These are phyloP conservation scores for Bicyclus anynana DNA, from an alignment of 1,140 invertebrate genomes.

Conservation along the genomic window DNA sequence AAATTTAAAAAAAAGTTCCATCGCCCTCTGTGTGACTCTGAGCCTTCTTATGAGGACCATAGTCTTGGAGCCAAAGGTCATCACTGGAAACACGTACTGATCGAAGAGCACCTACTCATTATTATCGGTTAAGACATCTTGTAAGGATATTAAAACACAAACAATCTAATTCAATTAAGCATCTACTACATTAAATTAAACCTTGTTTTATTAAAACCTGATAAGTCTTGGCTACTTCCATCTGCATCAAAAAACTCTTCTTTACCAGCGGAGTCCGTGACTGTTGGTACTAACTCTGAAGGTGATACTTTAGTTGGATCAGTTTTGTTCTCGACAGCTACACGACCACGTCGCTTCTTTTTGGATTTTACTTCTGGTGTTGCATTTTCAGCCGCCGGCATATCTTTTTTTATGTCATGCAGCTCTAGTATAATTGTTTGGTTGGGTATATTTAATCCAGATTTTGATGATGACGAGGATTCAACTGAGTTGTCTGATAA, in stretches of 20 bases:
- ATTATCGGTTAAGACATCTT: no score
- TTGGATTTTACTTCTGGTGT: constrained; percentile 27
- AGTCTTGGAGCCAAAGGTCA: no score
- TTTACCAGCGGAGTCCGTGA: constrained; percentile 27
- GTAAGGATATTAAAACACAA: no score
- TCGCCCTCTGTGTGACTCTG: no score
- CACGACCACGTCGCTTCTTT: constrained; percentile 28
- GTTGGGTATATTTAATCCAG: constrained; percentile 25
- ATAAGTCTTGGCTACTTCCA: constrained; percentile 45
- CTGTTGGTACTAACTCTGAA: constrained; percentile 27
- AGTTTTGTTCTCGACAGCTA: constrained; percentile 12
- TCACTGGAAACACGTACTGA: no score
- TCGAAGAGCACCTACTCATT: no score
- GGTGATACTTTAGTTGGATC: constrained; percentile 20
- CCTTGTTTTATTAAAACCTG: constrained; percentile 39
- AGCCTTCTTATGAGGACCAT: no score
- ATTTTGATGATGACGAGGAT: constrained; percentile 33
- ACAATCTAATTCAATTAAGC: no score
- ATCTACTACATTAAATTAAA: no score
- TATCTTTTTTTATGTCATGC: constrained; percentile 40
- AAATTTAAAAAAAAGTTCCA: no score
- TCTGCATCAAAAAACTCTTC: constrained; percentile 58
- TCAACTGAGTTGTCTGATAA: constrained; percentile 25
- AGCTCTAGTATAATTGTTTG: constrained; percentile 40
- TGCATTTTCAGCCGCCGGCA: constrained; percentile 19